Evolutionary conservation across 1,140 invertebrate species (phyloP).

Genomic region (Drosophila orena): DNA sequence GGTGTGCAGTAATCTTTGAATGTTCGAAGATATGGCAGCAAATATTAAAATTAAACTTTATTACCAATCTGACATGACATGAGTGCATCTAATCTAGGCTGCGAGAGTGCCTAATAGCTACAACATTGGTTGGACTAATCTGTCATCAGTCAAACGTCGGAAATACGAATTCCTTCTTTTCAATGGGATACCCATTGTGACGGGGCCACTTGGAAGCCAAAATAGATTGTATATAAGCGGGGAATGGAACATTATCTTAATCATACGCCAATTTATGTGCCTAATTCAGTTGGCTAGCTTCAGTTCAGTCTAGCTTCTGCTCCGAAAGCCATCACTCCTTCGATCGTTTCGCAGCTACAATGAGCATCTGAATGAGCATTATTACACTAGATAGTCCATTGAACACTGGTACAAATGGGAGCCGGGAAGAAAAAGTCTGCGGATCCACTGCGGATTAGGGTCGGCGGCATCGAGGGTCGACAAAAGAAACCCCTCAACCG

Average conservation of each 20-base stretch:
- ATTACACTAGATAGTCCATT: neutral
- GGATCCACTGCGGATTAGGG: slow-evolving; percentile 41
- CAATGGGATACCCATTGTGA: slow-evolving; percentile 16
- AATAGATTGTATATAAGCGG: slow-evolving; percentile 2
- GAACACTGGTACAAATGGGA: neutral
- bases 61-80: slow-evolving; percentile 10
- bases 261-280: slow-evolving; percentile 24
- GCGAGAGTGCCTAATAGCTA: too few species aligned
- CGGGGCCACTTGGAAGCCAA: slow-evolving; percentile 18
- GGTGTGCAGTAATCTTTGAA: neutral
- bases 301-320: slow-evolving; percentile 50
- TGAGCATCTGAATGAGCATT: slow-evolving; percentile 5
- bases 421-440: neutral
- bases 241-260: slow-evolving; percentile 17
- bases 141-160: slow-evolving; percentile 15
- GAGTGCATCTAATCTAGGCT: neutral
- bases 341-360: neutral
- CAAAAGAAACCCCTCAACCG: slow-evolving; percentile 84
- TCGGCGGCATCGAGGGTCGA: slow-evolving; percentile 20
- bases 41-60: slow-evolving; percentile 9
- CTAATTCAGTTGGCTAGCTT: slow-evolving; percentile 6
- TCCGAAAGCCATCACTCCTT: slow-evolving; percentile 23
- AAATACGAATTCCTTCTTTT: slow-evolving; percentile 9
- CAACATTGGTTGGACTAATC: slow-evolving; percentile 8
- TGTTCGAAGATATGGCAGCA: neutral